Conservation (phyloP, 2,113 vertebrate species). For the Pleuronectes platessa region DNA sequence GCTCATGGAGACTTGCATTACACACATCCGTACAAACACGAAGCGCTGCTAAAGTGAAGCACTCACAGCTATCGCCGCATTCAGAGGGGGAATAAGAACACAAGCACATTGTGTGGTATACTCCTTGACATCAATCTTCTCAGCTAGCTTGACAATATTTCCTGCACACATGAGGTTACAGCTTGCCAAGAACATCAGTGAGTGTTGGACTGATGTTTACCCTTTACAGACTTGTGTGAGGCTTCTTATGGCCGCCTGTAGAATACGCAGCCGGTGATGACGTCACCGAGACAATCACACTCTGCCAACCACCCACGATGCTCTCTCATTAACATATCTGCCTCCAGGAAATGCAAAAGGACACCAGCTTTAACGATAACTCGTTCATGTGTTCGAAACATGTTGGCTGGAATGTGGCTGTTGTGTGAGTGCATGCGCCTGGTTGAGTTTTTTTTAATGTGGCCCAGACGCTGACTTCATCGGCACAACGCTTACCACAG, state of each 20-base stretch:
- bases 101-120: conserved; percentile 53
- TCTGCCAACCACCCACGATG: conserved; percentile 51
- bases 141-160: conserved; percentile 57
- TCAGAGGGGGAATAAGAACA: conserved; percentile 52
- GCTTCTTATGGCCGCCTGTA: conserved; percentile 48
- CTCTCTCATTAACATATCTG: background rate
- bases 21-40: conserved; percentile 5
- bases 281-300: conserved; percentile 25
- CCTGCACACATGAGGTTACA: conserved; percentile 56
- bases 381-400: conserved; percentile 57
- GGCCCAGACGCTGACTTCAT: conserved; percentile 80
- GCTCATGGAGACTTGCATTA: conserved; percentile 46
- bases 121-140: conserved; percentile 64
- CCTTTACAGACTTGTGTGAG: conserved; percentile 47
- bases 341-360: conserved; percentile 28
- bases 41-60: conserved; percentile 11
- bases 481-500: conserved; percentile 66
- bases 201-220: conserved; percentile 54
- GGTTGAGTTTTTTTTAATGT: conserved; percentile 50
- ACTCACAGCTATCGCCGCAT: conserved; percentile 23
- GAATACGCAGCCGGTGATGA: conserved; percentile 56
- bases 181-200: conserved; percentile 68
- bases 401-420: conserved; percentile 48
- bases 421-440: conserved; percentile 52
- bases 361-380: conserved; percentile 29